phyloP scores from a whole-genome alignment of 2,113 vertebrate genomes.

The Rhagologus leucostigma region DNA sequence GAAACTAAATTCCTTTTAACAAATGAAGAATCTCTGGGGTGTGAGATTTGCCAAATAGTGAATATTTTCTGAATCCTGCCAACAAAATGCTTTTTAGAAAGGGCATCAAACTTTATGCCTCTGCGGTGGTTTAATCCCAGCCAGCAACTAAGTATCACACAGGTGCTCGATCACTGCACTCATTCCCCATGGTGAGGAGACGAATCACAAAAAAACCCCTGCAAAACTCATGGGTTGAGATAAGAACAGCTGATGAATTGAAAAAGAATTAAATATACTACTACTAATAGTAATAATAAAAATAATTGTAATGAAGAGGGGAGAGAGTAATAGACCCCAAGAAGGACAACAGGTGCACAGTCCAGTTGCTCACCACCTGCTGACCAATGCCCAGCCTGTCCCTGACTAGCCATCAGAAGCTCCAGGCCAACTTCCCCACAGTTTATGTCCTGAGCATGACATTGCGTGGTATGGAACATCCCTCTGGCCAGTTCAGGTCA shows the following conservation, averaged over 20 bases:
- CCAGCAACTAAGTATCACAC: background rate
- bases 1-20: background rate
- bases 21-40: background rate
- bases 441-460: background rate
- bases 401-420: background rate
- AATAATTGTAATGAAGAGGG: background rate
- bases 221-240: background rate
- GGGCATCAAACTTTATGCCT: background rate
- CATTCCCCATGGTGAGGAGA: background rate
- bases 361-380: background rate
- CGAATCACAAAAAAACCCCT: background rate
- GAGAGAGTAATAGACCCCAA: background rate
- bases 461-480: background rate
- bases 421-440: background rate
- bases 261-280: background rate
- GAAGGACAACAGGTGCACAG: background rate
- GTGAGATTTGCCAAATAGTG: background rate
- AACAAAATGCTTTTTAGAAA: background rate
- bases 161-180: rapidly evolving
- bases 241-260: background rate
- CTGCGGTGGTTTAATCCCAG: background rate
- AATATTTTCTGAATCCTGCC: background rate
- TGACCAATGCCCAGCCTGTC: background rate
- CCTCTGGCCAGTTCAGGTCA: background rate
- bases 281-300: background rate